Conservation (phyloP, 2,113 vertebrate genomes). For the rat (Rattus norvegicus) region DNA sequence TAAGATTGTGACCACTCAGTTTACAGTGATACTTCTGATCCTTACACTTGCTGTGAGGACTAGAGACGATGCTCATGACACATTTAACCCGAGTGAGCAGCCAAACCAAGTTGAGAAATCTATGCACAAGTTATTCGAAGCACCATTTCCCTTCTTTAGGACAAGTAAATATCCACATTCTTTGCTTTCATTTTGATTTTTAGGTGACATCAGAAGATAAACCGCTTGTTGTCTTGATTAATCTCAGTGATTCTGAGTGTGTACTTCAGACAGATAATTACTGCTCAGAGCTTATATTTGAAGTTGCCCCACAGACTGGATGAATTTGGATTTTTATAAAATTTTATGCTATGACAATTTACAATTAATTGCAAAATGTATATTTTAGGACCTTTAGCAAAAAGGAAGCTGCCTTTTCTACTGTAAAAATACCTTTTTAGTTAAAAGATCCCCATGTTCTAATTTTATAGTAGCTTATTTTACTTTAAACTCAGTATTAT, state of each 20-base stretch:
- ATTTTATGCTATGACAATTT: not conserved
- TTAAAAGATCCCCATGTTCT: not conserved
- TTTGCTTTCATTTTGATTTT: conserved; percentile 47
- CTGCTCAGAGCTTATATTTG: conserved; percentile 22
- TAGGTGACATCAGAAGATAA: conserved; percentile 11
- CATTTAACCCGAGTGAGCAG: not conserved
- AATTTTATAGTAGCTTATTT: not conserved
- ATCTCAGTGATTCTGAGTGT: not conserved
- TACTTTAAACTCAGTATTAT: conserved; percentile 30
- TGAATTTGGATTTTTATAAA: conserved; percentile 25
- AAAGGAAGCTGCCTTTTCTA: not conserved
- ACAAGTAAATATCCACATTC: not conserved
- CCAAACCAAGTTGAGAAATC: not conserved
- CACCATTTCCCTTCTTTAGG: not conserved
- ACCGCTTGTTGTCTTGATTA: conserved; percentile 16
- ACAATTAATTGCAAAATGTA: not conserved
- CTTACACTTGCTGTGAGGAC: not conserved
- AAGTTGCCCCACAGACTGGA: not conserved
- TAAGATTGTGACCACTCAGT: not conserved
- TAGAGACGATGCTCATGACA: not conserved
- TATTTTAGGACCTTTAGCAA: not conserved
- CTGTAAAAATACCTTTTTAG: not conserved
- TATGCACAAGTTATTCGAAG: not conserved
- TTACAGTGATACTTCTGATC: not conserved
- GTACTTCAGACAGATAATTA: not conserved